Evolutionary conservation across 2,113 vertebrate genomes (phyloP).

Genomic region (Suricata suricatta): DNA sequence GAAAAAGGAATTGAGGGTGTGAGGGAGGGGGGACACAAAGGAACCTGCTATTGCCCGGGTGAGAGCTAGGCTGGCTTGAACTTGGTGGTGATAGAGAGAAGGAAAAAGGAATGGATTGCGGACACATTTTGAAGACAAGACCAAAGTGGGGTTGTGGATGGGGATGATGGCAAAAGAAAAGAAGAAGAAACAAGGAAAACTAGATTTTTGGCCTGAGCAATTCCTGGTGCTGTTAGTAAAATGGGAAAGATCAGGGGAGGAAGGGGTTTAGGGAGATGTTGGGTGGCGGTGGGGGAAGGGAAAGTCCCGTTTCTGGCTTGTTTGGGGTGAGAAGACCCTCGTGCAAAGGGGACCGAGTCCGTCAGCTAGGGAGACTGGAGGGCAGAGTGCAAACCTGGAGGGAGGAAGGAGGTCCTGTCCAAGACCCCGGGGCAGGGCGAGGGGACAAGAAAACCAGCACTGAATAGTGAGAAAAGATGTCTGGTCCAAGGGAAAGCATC

Average conservation of each 20-base stretch:
- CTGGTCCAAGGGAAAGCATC: not conserved
- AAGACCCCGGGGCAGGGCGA: accelerated
- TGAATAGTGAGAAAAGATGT: not conserved
- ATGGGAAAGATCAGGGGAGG: not conserved
- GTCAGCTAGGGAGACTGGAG: accelerated
- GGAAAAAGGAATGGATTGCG: not conserved
- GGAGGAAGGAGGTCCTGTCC: not conserved
- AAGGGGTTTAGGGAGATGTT: not conserved
- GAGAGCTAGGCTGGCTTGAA: not conserved
- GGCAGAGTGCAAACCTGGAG: not conserved
- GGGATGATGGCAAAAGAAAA: accelerated
- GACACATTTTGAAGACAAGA: not conserved
- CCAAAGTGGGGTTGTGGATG: not conserved
- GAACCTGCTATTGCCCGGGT: too few species aligned
- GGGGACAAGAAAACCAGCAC: accelerated
- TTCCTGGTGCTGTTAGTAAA: not conserved
- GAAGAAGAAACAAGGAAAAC: not conserved
- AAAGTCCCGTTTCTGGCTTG: not conserved
- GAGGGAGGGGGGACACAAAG: not conserved
- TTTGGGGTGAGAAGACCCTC: not conserved
- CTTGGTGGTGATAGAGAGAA: not conserved
- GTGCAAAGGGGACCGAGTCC: not conserved
- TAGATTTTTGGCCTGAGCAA: not conserved
- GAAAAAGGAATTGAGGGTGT: not conserved
- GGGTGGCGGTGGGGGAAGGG: not conserved